These are phyloP conservation scores for Brachionus manjavacas DNA, from an alignment of 1,140 invertebrate genomes.

Conservation along the genomic window DNA sequence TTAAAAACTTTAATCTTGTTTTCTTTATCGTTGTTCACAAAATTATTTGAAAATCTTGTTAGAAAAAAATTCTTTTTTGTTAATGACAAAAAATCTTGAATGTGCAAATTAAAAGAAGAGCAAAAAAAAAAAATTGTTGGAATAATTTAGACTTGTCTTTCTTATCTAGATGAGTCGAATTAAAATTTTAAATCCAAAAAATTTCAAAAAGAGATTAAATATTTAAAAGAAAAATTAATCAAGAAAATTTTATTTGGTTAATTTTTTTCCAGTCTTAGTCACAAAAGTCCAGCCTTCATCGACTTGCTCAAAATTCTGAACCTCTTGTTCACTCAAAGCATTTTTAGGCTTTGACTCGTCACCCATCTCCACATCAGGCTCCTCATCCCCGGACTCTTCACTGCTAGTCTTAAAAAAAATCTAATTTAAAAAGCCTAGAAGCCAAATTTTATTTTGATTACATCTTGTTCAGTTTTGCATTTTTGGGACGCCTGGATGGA, in stretches of 20 bases:
- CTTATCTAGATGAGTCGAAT: too few species aligned
- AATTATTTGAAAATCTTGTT: too few species aligned
- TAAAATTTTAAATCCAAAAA: neutral
- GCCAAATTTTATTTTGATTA: neutral
- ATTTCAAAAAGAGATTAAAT: neutral
- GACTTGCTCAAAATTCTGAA: neutral
- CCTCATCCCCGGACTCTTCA: neutral
- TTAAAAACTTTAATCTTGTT: too few species aligned
- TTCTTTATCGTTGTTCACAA: too few species aligned
- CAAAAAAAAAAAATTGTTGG: too few species aligned
- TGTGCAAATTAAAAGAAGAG: too few species aligned
- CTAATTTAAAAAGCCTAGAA: neutral
- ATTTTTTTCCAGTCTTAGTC: neutral
- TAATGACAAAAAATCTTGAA: too few species aligned
- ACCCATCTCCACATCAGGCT: neutral
- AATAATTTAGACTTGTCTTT: too few species aligned
- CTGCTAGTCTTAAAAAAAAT: neutral
- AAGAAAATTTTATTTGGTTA: conserved; percentile 11
- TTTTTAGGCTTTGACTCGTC: neutral
- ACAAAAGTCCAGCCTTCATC: conserved; percentile 42
- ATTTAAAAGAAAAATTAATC: neutral
- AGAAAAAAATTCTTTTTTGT: too few species aligned
- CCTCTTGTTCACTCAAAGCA: neutral
- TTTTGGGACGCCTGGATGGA: neutral
- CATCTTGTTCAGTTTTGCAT: conserved; percentile 16